Percentiles rank a stretch among this genome's conserved stretches.
These are phyloP conservation scores for Oxygymnocypris stewartii DNA, from an alignment of 2,113 vertebrate species.

Conservation along the genomic window DNA sequence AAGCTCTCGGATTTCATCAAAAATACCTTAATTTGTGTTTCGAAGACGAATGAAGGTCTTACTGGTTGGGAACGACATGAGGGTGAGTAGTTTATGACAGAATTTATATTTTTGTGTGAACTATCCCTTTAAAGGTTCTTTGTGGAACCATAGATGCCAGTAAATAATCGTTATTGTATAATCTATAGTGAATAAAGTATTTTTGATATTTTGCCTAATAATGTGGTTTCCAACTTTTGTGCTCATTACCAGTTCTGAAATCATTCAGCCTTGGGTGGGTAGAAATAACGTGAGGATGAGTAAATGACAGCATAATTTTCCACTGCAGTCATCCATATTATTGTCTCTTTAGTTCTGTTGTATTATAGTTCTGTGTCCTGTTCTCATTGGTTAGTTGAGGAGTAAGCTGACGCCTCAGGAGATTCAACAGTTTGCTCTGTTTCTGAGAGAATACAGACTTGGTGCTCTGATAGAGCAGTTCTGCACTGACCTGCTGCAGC, in stretches of 20 bases:
- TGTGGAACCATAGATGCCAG: too few relatives aligned
- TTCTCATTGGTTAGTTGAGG: constrained; percentile 76
- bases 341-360: not conserved
- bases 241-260: not conserved
- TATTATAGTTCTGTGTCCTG: not conserved
- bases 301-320: not conserved
- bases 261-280: not conserved
- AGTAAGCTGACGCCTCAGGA: constrained; percentile 86
- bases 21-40: too few relatives aligned
- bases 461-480: constrained; percentile 85
- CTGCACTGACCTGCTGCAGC: constrained; percentile 83
- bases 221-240: not conserved
- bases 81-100: too few relatives aligned
- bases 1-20: too few relatives aligned
- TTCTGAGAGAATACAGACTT: constrained; percentile 89
- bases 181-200: too few relatives aligned
- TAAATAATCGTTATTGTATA: too few relatives aligned
- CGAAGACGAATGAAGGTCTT: too few relatives aligned
- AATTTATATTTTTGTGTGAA: too few relatives aligned
- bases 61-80: too few relatives aligned
- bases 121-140: too few relatives aligned
- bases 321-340: too few relatives aligned
- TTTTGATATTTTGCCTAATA: not conserved
- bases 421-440: constrained; percentile 89
- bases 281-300: not conserved